Evolutionary conservation across 1,140 invertebrate genomes (phyloP), one percentile per base, ranked within the genome.

Genomic region (Diprion similis): DNA sequence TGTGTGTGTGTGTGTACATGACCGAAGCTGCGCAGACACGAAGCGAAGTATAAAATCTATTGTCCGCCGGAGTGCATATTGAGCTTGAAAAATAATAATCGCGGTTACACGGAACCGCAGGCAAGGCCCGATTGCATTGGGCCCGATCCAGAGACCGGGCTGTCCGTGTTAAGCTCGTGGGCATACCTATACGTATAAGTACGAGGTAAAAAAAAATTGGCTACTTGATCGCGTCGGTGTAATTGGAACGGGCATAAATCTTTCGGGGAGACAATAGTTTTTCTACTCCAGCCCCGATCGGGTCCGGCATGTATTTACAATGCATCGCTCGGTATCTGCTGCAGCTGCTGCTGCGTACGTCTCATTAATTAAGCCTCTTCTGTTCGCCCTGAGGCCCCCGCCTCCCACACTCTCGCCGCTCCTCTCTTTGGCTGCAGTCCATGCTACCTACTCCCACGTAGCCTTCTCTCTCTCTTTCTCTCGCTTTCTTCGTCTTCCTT

Each of bases 341-440:
- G 84, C 85, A 86, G 83, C 84, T 76, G 83, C 84, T 87, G 83
- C 84, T 76, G 83, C 82, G 79, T 82, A 82, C 80, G 85, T 86
- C 84, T 86, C 84, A 87, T 87, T 87, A 87, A 87, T 87, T 87
- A 87, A 86, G 84, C 80, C 78, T 68, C 72, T 76, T 77, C 74
- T 75, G 74, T 78, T 59, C 51, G 51, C 51, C 51, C 51, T 9
- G 51, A 37, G 24, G 24, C 51, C 51, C 51, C 11, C 51, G 51
- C 51, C 51, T 59, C 51, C 51, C n/a, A 59, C 51, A 37, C 24
- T 37, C 24, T 37, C 24, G 24, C 24, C 24, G 24, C 24, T 37
- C 79, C 73, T 46, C 73, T 75, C 67, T 46, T 77, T 72, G 66
- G 67, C 66, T 19, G 17, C 66, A n/a, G 66, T 11, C 13, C 66